Base-by-base conservation (phyloP, 2,888 invertebrate species). In the Polietes domitor region DNA sequence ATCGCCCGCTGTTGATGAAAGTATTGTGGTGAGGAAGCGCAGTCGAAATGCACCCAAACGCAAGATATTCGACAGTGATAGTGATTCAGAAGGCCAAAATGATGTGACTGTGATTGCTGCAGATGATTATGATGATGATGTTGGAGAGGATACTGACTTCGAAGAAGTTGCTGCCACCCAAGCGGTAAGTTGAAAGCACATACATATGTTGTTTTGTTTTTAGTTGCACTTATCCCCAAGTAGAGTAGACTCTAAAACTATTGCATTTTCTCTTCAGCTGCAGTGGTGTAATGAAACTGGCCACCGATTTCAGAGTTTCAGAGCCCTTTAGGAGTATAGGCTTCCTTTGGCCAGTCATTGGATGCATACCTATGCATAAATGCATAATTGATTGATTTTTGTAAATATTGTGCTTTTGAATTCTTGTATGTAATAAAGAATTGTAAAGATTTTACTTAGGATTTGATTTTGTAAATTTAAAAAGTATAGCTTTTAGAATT, bases 121-220 rank as follows among this genome's bases (percentile, higher is more conserved):
- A 2, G 77, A 58, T 50, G 47, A 5, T 50, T 9, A 47, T 12
- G 10, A 75, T 19, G 86, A 75, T 9, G 53, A 72, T 0, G 43
- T 85, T 37, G 74, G 82, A 2, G 77, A 82, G 26, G 70, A 73
- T 28, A 83, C 73, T 10, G 87, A 86, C 65, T 79, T 65, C 26
- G 87, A 89, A 24, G 81, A 87, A 72, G 86, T 91, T 76, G 83
- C 89, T 0, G 86, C 86, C 26, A 89, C 90, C 1, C 89, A 90
- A 73, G 61, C 10, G 81, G 90, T 89, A 82, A 85, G 87, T 83
- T 50, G n/a, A n/a, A n/a, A n/a, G n/a, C n/a, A n/a, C n/a, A n/a
- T n/a, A n/a, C n/a, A n/a, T n/a, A n/a, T n/a, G n/a, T n/a, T n/a
- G n/a, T n/a, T n/a, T n/a, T n/a, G n/a, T n/a, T n/a, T n/a, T n/a